Base-by-base conservation (phyloP, 2,888 invertebrate genomes). In the Drosophila villosipedis region DNA sequence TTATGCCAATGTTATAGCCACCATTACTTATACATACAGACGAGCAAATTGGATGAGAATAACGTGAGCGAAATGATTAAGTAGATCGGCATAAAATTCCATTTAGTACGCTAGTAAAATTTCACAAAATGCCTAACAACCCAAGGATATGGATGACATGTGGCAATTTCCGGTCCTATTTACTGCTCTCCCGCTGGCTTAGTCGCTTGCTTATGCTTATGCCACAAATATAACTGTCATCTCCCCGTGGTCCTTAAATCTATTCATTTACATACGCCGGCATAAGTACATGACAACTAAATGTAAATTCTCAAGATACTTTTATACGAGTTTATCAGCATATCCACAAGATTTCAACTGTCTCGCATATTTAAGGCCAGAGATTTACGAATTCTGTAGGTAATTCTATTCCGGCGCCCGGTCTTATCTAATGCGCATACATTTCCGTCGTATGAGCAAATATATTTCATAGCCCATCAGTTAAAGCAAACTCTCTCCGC, bases 391-490 rank as follows among this genome's bases (percentile, higher is more conserved):
- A 47, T 70, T 54, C 19, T 14, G 6, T 22, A 64, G 62, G 49
- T 43, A 57, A 61, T 53, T 41, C 58, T 12, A 30, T 43, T 58
- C 37, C 30, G 54, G 43, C 41, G 30, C 41, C n/a, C 47, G 52
- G 49, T 57, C 64, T 53, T 50, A 60, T 60, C 66, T 84, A 64
- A 81, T 77, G 84, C 65, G 64, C 73, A 69, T 72, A 60, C 55
- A 65, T 68, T 62, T 55, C 53, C 55, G 25, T 7, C 54, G 52
- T 47, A 54, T 64, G 59, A 62, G 53, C 41, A 68, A 72, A 73
- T 78, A 73, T 78, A 77, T 75, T 78, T 82, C 73, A 82, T 83
- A 67, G 72, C 73, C 68, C 73, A 73, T 72, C 66, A 57, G 68
- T 75, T 66, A 78, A 59, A 70, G 47, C 64, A 69, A 67, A 62